Percentiles rank a stretch among this genome's conserved stretches.
These are phyloP conservation scores for Saccopteryx leptura DNA, from an alignment of 2,113 vertebrate genomes.

Conservation along the genomic window DNA sequence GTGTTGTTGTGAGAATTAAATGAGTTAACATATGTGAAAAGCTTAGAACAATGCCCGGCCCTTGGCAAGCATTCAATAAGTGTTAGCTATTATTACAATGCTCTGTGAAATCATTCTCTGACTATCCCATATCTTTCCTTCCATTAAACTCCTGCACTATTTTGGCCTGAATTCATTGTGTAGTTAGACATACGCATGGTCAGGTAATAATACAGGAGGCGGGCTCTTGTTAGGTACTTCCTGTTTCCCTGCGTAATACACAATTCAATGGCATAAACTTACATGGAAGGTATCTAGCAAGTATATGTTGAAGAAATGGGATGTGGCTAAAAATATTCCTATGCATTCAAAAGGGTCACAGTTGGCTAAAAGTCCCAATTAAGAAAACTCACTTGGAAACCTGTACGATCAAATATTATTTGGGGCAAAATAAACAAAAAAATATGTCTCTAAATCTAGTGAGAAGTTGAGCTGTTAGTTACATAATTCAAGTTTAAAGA, in stretches of 20 bases:
- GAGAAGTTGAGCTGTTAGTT: neutral
- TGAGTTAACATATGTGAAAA: neutral
- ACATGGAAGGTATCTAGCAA: neutral
- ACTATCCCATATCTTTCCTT: neutral
- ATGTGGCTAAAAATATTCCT: neutral
- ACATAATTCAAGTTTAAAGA: neutral
- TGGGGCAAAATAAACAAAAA: constrained; percentile 3
- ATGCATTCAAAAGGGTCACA: neutral
- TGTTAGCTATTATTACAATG: neutral
- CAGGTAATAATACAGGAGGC: neutral
- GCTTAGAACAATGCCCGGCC: neutral
- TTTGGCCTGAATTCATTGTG: neutral
- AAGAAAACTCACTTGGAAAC: neutral
- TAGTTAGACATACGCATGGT: neutral
- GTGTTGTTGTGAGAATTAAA: neutral
- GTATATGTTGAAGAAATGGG: neutral
- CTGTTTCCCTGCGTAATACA: neutral
- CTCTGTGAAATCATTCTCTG: neutral
- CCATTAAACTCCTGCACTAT: neutral
- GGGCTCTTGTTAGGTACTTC: neutral
- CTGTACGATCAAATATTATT: neutral
- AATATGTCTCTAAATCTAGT: neutral
- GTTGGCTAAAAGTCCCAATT: neutral
- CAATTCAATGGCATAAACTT: neutral
- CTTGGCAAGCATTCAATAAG: neutral